phyloP scores from a whole-genome alignment of 2,888 invertebrate species.

The Drosophila nr. perissopoda region DNA sequence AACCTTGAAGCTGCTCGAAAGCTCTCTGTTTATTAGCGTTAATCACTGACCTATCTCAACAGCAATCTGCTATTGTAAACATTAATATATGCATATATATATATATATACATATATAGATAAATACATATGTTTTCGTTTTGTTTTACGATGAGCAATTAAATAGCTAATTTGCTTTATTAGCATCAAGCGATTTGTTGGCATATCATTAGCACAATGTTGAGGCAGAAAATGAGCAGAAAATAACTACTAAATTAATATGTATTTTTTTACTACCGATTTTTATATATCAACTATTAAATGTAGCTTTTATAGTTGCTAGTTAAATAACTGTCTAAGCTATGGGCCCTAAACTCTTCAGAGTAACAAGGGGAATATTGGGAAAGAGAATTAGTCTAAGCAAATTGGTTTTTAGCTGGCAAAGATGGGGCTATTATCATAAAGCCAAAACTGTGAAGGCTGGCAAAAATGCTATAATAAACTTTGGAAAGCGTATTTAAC shows the following conservation, averaged over 20 bases:
- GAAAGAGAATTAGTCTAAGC: no score
- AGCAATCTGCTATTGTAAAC: not conserved
- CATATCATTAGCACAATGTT: constrained; percentile 10
- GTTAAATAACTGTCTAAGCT: not conserved
- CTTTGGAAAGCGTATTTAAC: not conserved
- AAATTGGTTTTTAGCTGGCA: not conserved
- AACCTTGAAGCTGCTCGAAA: constrained; percentile 11
- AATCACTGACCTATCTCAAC: constrained; percentile 38
- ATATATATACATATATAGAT: not conserved
- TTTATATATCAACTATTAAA: not conserved
- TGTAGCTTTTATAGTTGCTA: not conserved
- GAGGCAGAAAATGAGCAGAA: not conserved
- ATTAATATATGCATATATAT: not conserved
- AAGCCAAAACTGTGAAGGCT: no score
- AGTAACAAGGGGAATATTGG: not conserved
- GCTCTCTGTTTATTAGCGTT: constrained; percentile 9
- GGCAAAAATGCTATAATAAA: not conserved
- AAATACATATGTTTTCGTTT: not conserved
- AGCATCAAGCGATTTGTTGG: not conserved
- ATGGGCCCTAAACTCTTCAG: not conserved
- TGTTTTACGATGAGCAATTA: constrained; percentile 10
- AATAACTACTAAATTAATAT: not conserved
- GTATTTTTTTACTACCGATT: not conserved
- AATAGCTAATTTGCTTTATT: not conserved
- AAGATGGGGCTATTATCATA: not conserved